Evolutionary conservation across 2,797 vertebrate species (phyloP), one percentile per base, ranked within the genome.

Genomic region (Poecilia wingei): DNA sequence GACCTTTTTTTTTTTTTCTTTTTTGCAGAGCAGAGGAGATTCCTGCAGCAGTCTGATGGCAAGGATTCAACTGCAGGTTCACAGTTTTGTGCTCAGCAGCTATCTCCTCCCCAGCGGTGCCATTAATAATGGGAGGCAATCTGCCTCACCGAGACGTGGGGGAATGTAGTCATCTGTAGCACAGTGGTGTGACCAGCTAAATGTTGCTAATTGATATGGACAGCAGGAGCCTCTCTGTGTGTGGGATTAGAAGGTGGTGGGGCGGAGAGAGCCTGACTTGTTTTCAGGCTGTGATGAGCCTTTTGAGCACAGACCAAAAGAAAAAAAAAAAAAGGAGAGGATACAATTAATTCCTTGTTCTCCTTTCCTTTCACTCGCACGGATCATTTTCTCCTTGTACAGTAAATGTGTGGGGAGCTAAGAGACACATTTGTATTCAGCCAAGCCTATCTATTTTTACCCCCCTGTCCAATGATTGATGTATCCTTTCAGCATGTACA

Each of bases 191-290:
- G 87, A 88, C 86, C 79, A 66, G 88, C 90, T 94, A 92, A 94
- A 93, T 89, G 91, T 85, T 83, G 89, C 91, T 95, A 94, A 95
- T 95, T 94, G 93, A 92, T 90, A 90, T 86, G 93, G 93, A 91
- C 92, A 89, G 92, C 90, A 75, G 93, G 92, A 86, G 91, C 77
- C 57, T 86, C 91, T 80, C 85, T 68, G 93, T 82, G 91, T 93
- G 91, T 84, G 89, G 86, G 84, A 89, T 90, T 84, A 68, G 81
- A 82, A 74, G 75, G 86, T 71, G 89, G 89, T 22, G 39, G 72
- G 81, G 81, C 43, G 72, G 81, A 74, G 86, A 86, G 81, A 85
- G 81, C 43, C 78, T 45, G 68, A 78, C 71, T 61, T 71, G 80
- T 83, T 81, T 84, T 71, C 80, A 72, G 81, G 85, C 78, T 81